A percentile compares a stretch with the other conserved stretches of the same genome.
These are phyloP conservation scores for Chrysolina haemoptera DNA, from an alignment of 2,888 invertebrate species.

Conservation along the genomic window DNA sequence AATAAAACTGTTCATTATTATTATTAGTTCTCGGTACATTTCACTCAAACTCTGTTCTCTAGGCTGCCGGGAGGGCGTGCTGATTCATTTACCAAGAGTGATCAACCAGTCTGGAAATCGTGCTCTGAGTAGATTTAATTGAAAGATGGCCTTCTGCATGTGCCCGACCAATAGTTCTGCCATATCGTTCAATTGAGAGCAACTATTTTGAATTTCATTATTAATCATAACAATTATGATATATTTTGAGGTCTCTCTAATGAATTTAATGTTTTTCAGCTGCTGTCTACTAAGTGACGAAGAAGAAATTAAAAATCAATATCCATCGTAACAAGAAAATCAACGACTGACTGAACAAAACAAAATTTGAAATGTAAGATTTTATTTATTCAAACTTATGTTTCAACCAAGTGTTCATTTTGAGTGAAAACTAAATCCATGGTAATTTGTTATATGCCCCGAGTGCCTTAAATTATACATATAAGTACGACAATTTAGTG, in stretches of 20 bases:
- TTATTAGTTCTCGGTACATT: no score
- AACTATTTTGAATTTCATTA: no score
- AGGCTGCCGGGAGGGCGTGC: no score
- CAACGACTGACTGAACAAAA: slow-evolving; percentile 60
- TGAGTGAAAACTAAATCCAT: slow-evolving; percentile 40
- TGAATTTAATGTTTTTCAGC: slow-evolving; percentile 59
- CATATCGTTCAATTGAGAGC: no score
- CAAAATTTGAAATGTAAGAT: slow-evolving; percentile 53
- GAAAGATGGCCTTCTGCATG: no score
- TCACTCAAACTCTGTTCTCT: no score
- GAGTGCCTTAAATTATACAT: slow-evolving; percentile 64
- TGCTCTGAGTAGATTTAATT: no score
- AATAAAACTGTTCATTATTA: no score
- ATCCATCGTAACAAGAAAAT: slow-evolving; percentile 41
- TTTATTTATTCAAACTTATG: slow-evolving; percentile 49
- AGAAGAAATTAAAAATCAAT: slow-evolving; percentile 51
- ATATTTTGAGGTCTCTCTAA: neutral
- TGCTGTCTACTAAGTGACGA: slow-evolving; percentile 65
- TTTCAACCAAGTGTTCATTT: slow-evolving; percentile 61
- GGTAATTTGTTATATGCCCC: neutral
- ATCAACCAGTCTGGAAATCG: no score
- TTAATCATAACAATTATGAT: no score
- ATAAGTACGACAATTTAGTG: slow-evolving; percentile 44
- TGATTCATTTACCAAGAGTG: no score
- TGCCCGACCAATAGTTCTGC: no score